Conservation (phyloP, 1,140 invertebrate genomes). For the Drosophila sproati region DNA sequence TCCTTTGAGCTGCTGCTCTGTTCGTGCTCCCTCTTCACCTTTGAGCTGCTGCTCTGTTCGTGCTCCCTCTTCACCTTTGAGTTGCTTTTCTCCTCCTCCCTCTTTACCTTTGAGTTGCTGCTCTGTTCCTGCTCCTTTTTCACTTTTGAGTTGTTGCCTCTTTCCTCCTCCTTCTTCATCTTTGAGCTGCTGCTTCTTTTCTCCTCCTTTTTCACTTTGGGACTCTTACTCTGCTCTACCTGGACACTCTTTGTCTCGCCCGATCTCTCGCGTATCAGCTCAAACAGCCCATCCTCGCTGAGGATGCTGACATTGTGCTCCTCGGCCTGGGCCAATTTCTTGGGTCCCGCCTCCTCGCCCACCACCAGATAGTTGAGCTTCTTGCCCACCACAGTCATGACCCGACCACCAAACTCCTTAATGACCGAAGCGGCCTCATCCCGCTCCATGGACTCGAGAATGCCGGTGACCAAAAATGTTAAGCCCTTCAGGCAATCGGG, state of each 20-base stretch:
- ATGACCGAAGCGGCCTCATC: constrained; percentile 91
- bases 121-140: constrained; percentile 38
- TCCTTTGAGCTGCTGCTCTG: constrained; percentile 1
- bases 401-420: constrained; percentile 92
- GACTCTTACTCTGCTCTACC: constrained; percentile 7
- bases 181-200: background rate
- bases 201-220: background rate
- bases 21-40: constrained; percentile 5
- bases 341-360: constrained; percentile 93
- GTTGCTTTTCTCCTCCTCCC: constrained; percentile 13
- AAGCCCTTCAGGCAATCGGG: constrained; percentile 90
- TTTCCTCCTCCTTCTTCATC: constrained; percentile 26
- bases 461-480: constrained; percentile 94
- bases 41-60: background rate
- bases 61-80: constrained; percentile 7
- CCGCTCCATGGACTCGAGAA: constrained; percentile 94
- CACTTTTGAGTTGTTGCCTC: constrained; percentile 18
- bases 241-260: constrained; percentile 46
- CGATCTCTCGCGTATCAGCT: constrained; percentile 89
- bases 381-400: constrained; percentile 90
- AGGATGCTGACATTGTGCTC: constrained; percentile 89
- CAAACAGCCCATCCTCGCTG: constrained; percentile 93
- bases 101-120: constrained; percentile 30
- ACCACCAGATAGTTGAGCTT: constrained; percentile 93
- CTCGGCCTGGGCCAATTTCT: constrained; percentile 92